A percentile compares a stretch with the other conserved stretches of the same genome.
These are phyloP conservation scores for Brachyopa scutellaris DNA, from an alignment of 2,888 invertebrate species.

Conservation along the genomic window DNA sequence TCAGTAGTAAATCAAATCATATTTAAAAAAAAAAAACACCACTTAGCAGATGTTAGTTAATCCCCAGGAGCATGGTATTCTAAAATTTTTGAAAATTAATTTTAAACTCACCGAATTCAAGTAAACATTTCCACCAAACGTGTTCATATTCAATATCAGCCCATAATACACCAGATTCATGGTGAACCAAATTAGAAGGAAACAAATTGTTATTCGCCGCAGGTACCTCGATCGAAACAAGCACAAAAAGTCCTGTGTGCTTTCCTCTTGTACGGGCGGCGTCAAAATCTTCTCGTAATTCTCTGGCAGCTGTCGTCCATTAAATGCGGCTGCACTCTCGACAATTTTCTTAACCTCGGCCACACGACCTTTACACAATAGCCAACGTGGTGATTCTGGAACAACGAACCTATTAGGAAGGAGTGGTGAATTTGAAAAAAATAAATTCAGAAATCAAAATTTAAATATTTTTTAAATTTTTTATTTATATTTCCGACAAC, in stretches of 20 bases:
- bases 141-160: slow-evolving; percentile 88
- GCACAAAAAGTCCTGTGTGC: slow-evolving; percentile 85
- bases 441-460: neutral
- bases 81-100: neutral
- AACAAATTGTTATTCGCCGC: slow-evolving; percentile 86
- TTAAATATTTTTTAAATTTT: neutral
- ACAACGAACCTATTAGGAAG: slow-evolving; percentile 85
- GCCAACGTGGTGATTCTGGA: slow-evolving; percentile 92
- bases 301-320: slow-evolving; percentile 85
- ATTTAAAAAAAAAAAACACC: too few species aligned
- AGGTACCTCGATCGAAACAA: slow-evolving; percentile 86
- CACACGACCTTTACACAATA: slow-evolving; percentile 88
- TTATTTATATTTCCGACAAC: slow-evolving; percentile 7
- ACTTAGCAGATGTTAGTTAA: too few species aligned
- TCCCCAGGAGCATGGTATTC: too few species aligned
- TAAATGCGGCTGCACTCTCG: slow-evolving; percentile 86
- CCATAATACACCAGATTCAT: slow-evolving; percentile 83
- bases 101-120: slow-evolving; percentile 85
- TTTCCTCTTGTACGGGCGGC: slow-evolving; percentile 82
- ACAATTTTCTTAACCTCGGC: slow-evolving; percentile 87
- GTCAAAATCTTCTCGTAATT: slow-evolving; percentile 87
- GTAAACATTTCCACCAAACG: slow-evolving; percentile 89
- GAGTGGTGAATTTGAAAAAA: neutral
- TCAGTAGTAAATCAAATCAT: neutral
- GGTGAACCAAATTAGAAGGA: slow-evolving; percentile 89